Base-by-base conservation (phyloP, 30 jellyfish, hydroid and myxozoan species). In the Turritopsis dohrnii region DNA sequence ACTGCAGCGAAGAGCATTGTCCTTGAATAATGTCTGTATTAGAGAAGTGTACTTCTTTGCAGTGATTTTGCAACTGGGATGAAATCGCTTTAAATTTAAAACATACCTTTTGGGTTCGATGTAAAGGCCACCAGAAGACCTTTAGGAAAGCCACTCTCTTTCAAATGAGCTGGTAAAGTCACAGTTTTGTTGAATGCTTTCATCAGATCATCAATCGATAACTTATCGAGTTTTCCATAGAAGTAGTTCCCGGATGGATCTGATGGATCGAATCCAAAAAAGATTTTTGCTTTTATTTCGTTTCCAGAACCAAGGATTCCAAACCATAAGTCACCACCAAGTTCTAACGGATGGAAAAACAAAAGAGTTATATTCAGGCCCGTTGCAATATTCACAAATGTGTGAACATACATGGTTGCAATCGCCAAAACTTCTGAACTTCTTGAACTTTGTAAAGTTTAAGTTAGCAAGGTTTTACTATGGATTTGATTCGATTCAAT, bases 81-180 rank as follows among this genome's bases (percentile, higher is more conserved):
- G n/a, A n/a, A n/a, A n/a, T n/a, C n/a, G n/a, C n/a, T n/a, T n/a
- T n/a, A n/a, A n/a, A n/a, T n/a, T n/a, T n/a, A 52, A n/a, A 66
- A 30, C 1, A 72, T 30, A 92, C 98, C 98, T 19, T 82, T 28
- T 18, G 98, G 98, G 66, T 87, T 76, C 79, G 66, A 20, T 8
- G 96, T 83, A 71, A 85, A 91, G 0, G 97, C 87, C 1, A 93
- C 94, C 28, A 76, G 83, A n/a, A 91, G 88, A 29, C 97, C 97
- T 28, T 87, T 87, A 16, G 96, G 97, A 31, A 91, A 91, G 13
- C 96, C 95, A 74, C 89, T 86, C 1, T 88, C 96, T 21, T 85
- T 77, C 21, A 91, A 53, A 29, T 76, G 88, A 25, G 81, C 75
- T 26, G 97, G 97, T 53, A 91, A 71, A 16, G 83, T 8, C 75